Percentiles rank a stretch among this genome's conserved stretches.
Evolutionary conservation across 2,797 vertebrate species (phyloP).

Genomic region (Eulemur albifrons): DNA sequence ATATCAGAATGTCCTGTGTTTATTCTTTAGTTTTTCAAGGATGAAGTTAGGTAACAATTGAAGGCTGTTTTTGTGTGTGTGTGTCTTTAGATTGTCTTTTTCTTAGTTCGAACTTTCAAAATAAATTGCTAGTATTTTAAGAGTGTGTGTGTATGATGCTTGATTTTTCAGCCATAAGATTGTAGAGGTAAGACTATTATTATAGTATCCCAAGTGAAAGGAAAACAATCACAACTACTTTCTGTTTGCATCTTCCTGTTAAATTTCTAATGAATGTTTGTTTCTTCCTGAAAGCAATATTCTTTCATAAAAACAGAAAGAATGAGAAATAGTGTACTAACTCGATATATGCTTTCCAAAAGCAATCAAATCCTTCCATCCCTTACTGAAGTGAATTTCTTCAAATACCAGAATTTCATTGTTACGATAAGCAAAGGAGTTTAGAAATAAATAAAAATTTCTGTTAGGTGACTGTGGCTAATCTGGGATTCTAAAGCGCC

Average conservation of each 20-base stretch:
- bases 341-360: neutral
- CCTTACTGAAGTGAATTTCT: neutral
- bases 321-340: neutral
- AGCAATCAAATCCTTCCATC: neutral
- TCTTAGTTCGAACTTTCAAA: neutral
- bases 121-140: neutral
- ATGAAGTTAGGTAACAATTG: neutral
- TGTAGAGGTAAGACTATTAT: neutral
- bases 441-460: neutral
- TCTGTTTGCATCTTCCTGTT: neutral
- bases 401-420: neutral
- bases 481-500: neutral
- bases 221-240: neutral
- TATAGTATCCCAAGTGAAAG: neutral
- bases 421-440: neutral
- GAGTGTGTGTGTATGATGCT: neutral
- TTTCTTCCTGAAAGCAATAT: neutral
- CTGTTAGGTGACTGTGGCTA: neutral
- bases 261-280: neutral
- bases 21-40: slow-evolving; percentile 38
- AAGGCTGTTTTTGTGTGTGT: neutral
- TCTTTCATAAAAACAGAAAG: neutral
- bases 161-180: neutral
- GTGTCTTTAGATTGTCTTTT: neutral
- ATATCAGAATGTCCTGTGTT: neutral